Evolutionary conservation across 2,113 vertebrate species (phyloP).

Genomic region (Pithys albifrons): DNA sequence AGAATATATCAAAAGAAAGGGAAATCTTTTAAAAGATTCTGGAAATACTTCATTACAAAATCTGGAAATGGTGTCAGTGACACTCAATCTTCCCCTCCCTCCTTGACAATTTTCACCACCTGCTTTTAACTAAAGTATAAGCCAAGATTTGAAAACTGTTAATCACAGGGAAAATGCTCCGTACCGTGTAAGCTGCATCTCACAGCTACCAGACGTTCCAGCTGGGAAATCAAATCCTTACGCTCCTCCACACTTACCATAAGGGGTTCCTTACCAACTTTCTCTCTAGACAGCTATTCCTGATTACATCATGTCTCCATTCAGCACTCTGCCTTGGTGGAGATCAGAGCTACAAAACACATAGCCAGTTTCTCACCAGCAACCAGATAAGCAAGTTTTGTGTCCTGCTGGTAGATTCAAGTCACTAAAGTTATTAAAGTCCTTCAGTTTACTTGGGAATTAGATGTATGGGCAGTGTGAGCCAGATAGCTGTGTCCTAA

Average conservation of each 20-base stretch:
- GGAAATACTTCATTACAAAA: conserved; percentile 2
- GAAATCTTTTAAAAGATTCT: not conserved
- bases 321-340: not conserved
- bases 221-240: conserved; percentile 4
- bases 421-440: not conserved
- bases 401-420: not conserved
- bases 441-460: not conserved
- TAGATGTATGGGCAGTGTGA: not conserved
- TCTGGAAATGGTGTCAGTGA: not conserved
- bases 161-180: not conserved
- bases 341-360: not conserved
- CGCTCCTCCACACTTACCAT: not conserved
- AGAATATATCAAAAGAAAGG: not conserved
- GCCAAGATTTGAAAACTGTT: conserved; percentile 10
- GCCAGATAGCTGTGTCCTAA: not conserved
- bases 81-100: not conserved
- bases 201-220: not conserved
- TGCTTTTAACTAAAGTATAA: conserved; percentile 7
- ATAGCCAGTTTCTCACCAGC: not conserved
- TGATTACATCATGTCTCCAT: not conserved
- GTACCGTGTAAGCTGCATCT: not conserved
- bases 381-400: not conserved
- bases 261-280: not conserved
- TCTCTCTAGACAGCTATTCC: not conserved
- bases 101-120: conserved; percentile 3